Conservation (phyloP, 2,888 invertebrate species). For the Nomada goodeniana region DNA sequence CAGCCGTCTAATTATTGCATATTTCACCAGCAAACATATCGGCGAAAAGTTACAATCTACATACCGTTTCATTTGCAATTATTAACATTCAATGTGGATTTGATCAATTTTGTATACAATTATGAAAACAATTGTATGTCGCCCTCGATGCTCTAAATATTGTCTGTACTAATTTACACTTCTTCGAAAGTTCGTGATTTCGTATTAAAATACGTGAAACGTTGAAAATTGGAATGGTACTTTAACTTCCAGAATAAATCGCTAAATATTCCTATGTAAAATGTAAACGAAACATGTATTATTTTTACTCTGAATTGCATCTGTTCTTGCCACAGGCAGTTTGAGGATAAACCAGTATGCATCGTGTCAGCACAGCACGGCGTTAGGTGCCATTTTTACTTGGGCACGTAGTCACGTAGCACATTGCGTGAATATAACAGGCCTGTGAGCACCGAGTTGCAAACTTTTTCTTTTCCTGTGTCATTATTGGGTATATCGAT, state of each 20-base stretch:
- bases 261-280: not conserved
- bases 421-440: constrained; percentile 6
- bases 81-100: not conserved
- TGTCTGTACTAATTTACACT: too few relatives aligned
- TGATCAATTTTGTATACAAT: not conserved
- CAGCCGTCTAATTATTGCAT: not conserved
- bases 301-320: not conserved
- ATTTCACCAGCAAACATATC: constrained; percentile 3
- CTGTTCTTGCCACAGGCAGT: not conserved
- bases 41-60: not conserved
- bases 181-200: not conserved
- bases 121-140: not conserved
- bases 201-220: not conserved
- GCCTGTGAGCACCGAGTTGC: constrained; percentile 8
- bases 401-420: constrained; percentile 43
- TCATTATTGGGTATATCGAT: constrained; percentile 9
- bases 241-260: not conserved
- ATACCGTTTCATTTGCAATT: not conserved
- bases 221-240: too few relatives aligned
- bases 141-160: not conserved
- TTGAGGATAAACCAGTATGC: constrained; percentile 7
- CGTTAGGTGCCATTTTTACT: constrained; percentile 36
- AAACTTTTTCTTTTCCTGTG: not conserved
- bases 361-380: not conserved
- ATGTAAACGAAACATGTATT: not conserved